These are phyloP conservation scores for Hymenopus coronatus DNA, from an alignment of 2,888 invertebrate species.

Conservation along the genomic window DNA sequence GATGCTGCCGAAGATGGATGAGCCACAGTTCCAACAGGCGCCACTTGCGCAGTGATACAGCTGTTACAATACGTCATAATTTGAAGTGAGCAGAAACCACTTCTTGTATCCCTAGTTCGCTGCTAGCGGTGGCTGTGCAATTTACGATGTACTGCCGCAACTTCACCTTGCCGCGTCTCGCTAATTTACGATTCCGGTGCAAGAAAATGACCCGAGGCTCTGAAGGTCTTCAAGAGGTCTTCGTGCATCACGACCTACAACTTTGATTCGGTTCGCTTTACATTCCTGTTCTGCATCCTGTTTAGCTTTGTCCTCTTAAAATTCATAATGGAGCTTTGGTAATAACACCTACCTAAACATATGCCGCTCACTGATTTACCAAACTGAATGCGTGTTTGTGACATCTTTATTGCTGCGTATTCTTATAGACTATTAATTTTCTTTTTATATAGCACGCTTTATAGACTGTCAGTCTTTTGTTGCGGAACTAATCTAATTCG, in stretches of 20 bases:
- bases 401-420: neutral
- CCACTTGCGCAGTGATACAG: neutral
- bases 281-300: neutral
- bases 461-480: neutral
- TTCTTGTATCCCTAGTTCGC: neutral
- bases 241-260: neutral
- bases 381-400: neutral
- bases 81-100: neutral
- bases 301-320: neutral
- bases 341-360: neutral
- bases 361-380: neutral
- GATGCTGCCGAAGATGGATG: no score
- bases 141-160: neutral
- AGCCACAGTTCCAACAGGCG: neutral
- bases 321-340: neutral
- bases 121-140: neutral
- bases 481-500: neutral
- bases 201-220: neutral
- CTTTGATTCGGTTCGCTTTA: neutral
- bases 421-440: neutral
- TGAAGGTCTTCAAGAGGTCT: neutral
- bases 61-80: neutral
- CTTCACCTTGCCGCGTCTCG: neutral
- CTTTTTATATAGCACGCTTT: neutral
- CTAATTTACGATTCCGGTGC: neutral